Evolutionary conservation across 2,888 invertebrate genomes (phyloP), one percentile per base, ranked within the genome.

Genomic region (Oscheius onirici): DNA sequence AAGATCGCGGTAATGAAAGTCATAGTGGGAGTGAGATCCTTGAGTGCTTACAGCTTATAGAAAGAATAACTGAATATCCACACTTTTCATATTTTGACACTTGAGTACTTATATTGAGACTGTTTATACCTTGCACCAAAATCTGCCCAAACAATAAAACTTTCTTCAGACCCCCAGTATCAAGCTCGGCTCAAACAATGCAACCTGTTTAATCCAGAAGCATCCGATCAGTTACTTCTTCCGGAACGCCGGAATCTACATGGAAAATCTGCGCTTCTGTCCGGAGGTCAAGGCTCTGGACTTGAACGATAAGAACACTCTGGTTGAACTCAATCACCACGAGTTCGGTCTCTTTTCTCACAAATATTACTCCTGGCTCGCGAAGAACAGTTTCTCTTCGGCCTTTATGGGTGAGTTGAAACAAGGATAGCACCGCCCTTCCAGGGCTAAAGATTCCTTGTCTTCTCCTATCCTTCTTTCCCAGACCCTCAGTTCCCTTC

Each of bases 331-430:
- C 40, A 41, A 40, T n/a, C 22, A 58, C 11, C 58, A 41, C 11
- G 58, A 40, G 20, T 40, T 58, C 8, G 58, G 58, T 5, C 43
- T 40, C 58, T 58, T 58, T 17, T 41, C 58, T 17, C 58, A 58
- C 17, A 58, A 58, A n/a, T 58, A 58, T n/a, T 58, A 58, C 22
- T 34, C 58, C 40, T 58, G 58, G 58, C 11, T 40, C 8, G 58
- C 58, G 2, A 58, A 58, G 58, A 58, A 34, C 6, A 20, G n/a
- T 20, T 41, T 43, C 41, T 40, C 58, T 17, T 58, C 58, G 5
- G 58, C 58, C 13, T 58, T 58, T 20, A 58, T 58, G 58, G 58
- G 58, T 58, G 11, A 41, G 58, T 17, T 0, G 2, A 20, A n/a
- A n/a, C n/a, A n/a, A n/a, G n/a, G n/a, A n/a, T n/a, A n/a, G n/a